A percentile compares a stretch with the other conserved stretches of the same genome.
Evolutionary conservation across 2,888 invertebrate species (phyloP).

Genomic region (Leuctra nigra): DNA sequence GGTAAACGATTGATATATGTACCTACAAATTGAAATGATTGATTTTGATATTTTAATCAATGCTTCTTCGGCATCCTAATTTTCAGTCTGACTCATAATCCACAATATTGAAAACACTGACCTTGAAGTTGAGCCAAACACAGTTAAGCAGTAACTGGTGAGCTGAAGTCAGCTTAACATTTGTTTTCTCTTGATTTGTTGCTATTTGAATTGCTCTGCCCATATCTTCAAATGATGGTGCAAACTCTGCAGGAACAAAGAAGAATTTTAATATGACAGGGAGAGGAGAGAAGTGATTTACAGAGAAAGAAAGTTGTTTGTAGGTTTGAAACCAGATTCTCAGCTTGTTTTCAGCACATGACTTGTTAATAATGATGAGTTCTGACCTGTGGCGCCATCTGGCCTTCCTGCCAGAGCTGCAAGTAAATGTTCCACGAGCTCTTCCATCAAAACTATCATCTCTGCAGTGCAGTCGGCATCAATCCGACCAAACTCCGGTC

Average conservation of each 20-base stretch:
- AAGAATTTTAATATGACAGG: too few species aligned
- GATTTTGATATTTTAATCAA: too few species aligned
- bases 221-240: slow-evolving; percentile 74
- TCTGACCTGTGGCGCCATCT: slow-evolving; percentile 29
- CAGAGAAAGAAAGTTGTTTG: too few species aligned
- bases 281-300: too few species aligned
- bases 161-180: slow-evolving; percentile 46
- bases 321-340: too few species aligned
- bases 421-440: slow-evolving; percentile 29
- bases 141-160: slow-evolving; percentile 65
- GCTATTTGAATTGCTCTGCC: slow-evolving; percentile 59
- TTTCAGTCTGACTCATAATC: too few species aligned
- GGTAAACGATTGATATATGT: too few species aligned
- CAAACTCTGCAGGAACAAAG: slow-evolving; percentile 39
- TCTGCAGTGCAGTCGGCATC: slow-evolving; percentile 18
- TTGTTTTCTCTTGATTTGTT: slow-evolving; percentile 39
- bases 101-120: slow-evolving; percentile 32
- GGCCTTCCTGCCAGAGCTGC: slow-evolving; percentile 30
- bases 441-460: slow-evolving; percentile 27
- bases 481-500: slow-evolving; percentile 26
- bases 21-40: too few species aligned
- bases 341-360: too few species aligned
- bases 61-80: too few species aligned
- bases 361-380: too few species aligned
- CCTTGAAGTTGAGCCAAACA: slow-evolving; percentile 74